Evolutionary conservation across 2,113 vertebrate species (phyloP), one percentile per base, ranked within the genome.

Genomic region (Colossoma macropomum): DNA sequence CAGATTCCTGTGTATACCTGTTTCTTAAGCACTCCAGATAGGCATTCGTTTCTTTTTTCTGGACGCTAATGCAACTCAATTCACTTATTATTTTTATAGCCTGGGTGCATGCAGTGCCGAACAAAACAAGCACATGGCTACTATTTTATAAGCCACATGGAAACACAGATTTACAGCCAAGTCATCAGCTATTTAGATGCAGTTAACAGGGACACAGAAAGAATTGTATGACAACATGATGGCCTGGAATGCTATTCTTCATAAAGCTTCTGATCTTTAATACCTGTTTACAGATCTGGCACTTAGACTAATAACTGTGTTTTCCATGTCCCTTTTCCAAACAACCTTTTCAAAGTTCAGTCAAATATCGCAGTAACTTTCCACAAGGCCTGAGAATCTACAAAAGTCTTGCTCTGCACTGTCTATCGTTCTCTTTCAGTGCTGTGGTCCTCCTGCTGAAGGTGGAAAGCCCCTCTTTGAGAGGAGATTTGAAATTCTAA

Each of bases 401-500:
- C 89, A 92, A 86, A 84, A 89, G 90, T 89, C 88, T 86, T 68
- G 45, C 56, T 91, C 89, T 87, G 88, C 89, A 89, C 88, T 89
- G 79, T 83, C 85, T 86, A 82, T 77, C 28, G 0, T 9, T 63
- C 80, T 77, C 80, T 68, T 68, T 48, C 68, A 77, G 15, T 62
- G 21, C 74, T 66, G 84, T 86, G 21, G 60, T 87, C 83, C 85
- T 84, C 87, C 80, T 87, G 83, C 87, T 86, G 88, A 91, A 93
- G 91, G 92, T 92, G 90, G 92, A 94, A 93, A 93, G 91, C 90
- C 91, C 93, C 93, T 91, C 89, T 92, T 88, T 23, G 83, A 93
- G 84, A 80, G 78, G 86, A 94, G 93, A 94, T 93, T 94, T 94
- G 91, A 95, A 95, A 93, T 94, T 94, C 92, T 95, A 95, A 95